Evolutionary conservation across 2,888 invertebrate genomes (phyloP).

Genomic region (Empis stercorea): DNA sequence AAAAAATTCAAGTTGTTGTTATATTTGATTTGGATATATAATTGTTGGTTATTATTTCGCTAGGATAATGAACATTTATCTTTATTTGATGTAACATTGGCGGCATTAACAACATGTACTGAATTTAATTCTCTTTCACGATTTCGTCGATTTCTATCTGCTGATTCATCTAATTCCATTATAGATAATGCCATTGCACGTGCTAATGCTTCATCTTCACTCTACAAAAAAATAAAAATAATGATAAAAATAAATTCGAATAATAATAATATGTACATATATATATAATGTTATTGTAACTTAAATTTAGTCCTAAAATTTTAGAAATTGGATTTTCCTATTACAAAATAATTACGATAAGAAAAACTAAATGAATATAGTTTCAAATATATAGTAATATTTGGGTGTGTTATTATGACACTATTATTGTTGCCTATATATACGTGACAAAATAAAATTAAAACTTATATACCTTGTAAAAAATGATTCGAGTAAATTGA

Average conservation of each 20-base stretch:
- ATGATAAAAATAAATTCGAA: background rate
- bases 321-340: no score
- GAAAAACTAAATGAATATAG: no score
- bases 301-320: no score
- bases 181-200: slow-evolving; percentile 69
- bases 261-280: background rate
- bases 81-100: slow-evolving; percentile 21
- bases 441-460: no score
- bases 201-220: slow-evolving; percentile 85
- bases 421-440: no score
- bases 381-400: no score
- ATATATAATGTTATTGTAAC: no score
- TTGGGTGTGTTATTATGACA: no score
- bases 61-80: slow-evolving; percentile 33
- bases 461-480: no score
- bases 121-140: slow-evolving; percentile 2
- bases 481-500: no score
- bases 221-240: slow-evolving; percentile 35
- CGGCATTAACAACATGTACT: slow-evolving; percentile 11
- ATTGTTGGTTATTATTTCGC: slow-evolving; percentile 5
- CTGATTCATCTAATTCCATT: slow-evolving; percentile 39
- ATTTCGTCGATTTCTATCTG: slow-evolving; percentile 19
- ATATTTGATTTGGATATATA: background rate
- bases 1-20: background rate
- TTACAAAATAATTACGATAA: no score